Evolutionary conservation across 2,888 invertebrate genomes (phyloP).

Genomic region (Leptinotarsa tumamoca): DNA sequence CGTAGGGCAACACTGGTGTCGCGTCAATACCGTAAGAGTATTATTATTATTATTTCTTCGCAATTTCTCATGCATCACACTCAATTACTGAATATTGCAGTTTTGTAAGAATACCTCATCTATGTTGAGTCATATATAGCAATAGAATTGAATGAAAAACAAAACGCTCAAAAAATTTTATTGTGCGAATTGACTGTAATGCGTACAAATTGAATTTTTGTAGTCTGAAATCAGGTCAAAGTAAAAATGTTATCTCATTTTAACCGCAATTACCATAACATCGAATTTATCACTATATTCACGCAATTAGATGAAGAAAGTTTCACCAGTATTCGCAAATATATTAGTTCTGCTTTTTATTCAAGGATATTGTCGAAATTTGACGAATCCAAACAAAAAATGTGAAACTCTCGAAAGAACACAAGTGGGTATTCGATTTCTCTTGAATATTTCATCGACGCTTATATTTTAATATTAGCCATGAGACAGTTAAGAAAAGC

Average conservation of each 20-base stretch:
- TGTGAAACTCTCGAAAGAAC: too few species aligned
- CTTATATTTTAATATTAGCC: too few species aligned
- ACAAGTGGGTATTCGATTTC: too few species aligned
- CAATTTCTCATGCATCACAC: too few species aligned
- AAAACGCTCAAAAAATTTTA: too few species aligned
- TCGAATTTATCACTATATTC: background rate
- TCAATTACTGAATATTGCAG: too few species aligned
- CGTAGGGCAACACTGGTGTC: too few species aligned
- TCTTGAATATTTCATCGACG: background rate
- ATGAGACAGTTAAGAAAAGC: too few species aligned
- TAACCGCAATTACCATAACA: background rate
- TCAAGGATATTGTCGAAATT: background rate
- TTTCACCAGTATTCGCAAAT: background rate
- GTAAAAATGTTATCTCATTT: slow-evolving; percentile 4
- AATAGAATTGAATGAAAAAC: background rate
- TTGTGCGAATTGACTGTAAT: too few species aligned
- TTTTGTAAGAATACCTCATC: too few species aligned
- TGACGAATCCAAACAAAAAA: background rate
- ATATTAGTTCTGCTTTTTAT: background rate
- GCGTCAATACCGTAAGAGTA: too few species aligned
- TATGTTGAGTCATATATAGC: background rate
- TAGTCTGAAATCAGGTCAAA: background rate
- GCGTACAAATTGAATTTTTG: background rate
- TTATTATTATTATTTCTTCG: too few species aligned
- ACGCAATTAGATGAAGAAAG: background rate